Evolutionary conservation across 92 coral and sea anemone species (phyloP).

Genomic region (Galaxea fascicularis): DNA sequence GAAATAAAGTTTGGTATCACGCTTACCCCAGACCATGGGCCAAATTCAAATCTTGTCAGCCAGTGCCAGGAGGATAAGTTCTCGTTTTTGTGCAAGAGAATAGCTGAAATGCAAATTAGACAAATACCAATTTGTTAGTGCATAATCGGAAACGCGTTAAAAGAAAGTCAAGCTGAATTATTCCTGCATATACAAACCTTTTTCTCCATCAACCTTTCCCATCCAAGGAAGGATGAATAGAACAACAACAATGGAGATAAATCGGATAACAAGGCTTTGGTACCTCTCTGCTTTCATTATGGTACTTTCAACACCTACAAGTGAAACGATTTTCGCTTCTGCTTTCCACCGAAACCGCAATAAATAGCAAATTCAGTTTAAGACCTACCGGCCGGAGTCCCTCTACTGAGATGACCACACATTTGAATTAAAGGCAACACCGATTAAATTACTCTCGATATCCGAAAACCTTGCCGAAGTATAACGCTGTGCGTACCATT

Average conservation of each 20-base stretch:
- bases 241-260: not conserved
- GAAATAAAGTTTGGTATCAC: too few relatives aligned
- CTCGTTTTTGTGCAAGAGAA: constrained; percentile 45
- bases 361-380: too few relatives aligned
- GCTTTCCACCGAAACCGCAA: not conserved
- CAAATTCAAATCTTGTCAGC: constrained; percentile 70
- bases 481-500: not conserved
- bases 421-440: not conserved
- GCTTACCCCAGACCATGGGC: constrained; percentile 78
- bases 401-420: not conserved
- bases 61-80: constrained; percentile 65
- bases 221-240: too few relatives aligned
- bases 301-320: not conserved
- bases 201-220: too few relatives aligned
- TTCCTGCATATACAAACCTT: too few relatives aligned
- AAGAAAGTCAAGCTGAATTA: too few relatives aligned
- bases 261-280: not conserved
- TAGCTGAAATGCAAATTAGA: constrained; percentile 38
- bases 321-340: constrained; percentile 13
- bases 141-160: too few relatives aligned
- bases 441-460: not conserved
- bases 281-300: not conserved
- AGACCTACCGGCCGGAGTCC: not conserved
- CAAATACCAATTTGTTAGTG: not conserved
- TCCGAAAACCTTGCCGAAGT: not conserved